Base-by-base conservation (phyloP, 2,888 invertebrate species). In the Oxycera nigricornis region DNA sequence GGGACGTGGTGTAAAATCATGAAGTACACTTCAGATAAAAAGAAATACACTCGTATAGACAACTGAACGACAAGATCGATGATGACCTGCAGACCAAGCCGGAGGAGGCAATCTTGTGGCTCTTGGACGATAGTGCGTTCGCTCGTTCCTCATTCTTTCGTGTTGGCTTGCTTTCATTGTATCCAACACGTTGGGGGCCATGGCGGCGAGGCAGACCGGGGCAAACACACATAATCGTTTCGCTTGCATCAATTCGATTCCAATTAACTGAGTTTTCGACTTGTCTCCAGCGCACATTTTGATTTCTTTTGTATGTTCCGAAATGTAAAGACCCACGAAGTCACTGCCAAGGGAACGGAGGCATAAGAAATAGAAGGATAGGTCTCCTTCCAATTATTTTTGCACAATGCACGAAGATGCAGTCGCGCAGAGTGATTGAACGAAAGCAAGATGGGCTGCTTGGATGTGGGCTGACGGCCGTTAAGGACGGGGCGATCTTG, bases 181-280 rank as follows among this genome's bases (percentile, higher is more conserved):
- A n/a, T n/a, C n/a, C n/a, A n/a, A n/a, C n/a, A n/a, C 46, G 4
- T 2, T 11, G 20, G 22, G 3, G 24, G 3, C 55, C 4, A 11
- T 14, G 20, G 22, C 1, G 22, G 2, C 22, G 6, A 24, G 55
- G 55, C 55, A 52, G 30, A 55, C 70, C 24, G 55, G 65, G n/a
- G n/a, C n/a, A n/a, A n/a, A 39, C 65, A 65, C 41, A 65, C 35
- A 26, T 70, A 55, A 70, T 70, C 70, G 30, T 55, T 70, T 70
- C 31, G 70, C 55, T 70, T 52, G 70, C 31, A 31, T 70, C 70
- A 70, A 70, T 70, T 70, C 70, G 35, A 70, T 70, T 70, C 70
- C 70, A 70, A 70, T 70, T 70, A 70, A 70, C 70, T 17, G 55
- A 55, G 35, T 70, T 52, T 39, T 61, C 61, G 35, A 61, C 41